Percentiles rank a stretch among this genome's conserved stretches.
phyloP scores from a whole-genome alignment of 2,797 vertebrate genomes.

The Pseudotriccus pelzelni region DNA sequence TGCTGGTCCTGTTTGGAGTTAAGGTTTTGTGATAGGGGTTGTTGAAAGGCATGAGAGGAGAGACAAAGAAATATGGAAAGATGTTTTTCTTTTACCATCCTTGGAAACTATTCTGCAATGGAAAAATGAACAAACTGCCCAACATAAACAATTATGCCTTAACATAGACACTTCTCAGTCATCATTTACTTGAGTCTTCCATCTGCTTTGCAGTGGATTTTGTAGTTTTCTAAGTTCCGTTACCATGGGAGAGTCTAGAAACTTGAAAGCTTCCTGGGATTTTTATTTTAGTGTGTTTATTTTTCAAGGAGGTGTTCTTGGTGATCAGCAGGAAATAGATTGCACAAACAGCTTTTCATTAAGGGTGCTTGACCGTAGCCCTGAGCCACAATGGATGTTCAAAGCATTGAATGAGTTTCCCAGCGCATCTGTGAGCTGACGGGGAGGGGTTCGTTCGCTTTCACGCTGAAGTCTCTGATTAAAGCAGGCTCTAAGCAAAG shows the following conservation, averaged over 20 bases:
- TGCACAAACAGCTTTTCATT: constrained; percentile 44
- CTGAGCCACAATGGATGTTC: constrained; percentile 30
- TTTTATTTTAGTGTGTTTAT: constrained; percentile 49
- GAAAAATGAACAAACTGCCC: neutral
- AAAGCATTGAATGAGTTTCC: constrained; percentile 38
- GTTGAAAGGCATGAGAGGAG: neutral
- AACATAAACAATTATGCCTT: neutral
- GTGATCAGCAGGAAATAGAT: constrained; percentile 51
- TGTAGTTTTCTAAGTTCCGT: neutral
- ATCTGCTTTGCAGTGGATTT: neutral
- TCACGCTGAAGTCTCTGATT: constrained; percentile 31
- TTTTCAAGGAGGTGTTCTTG: constrained; percentile 22
- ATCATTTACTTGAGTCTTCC: neutral
- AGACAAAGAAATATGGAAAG: neutral
- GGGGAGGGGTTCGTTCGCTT: neutral
- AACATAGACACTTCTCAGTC: neutral
- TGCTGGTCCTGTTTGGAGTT: neutral
- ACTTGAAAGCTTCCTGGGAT: constrained; percentile 5
- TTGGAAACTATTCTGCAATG: neutral
- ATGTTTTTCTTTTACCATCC: neutral
- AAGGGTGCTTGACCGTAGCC: constrained; percentile 30
- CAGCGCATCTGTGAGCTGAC: neutral
- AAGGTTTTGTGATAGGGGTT: neutral
- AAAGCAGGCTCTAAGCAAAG: neutral
- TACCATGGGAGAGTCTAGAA: constrained; percentile 5